Evolutionary conservation across 2,888 invertebrate species (phyloP), one percentile per base, ranked within the genome.

Genomic region (Coelinius sp.): DNA sequence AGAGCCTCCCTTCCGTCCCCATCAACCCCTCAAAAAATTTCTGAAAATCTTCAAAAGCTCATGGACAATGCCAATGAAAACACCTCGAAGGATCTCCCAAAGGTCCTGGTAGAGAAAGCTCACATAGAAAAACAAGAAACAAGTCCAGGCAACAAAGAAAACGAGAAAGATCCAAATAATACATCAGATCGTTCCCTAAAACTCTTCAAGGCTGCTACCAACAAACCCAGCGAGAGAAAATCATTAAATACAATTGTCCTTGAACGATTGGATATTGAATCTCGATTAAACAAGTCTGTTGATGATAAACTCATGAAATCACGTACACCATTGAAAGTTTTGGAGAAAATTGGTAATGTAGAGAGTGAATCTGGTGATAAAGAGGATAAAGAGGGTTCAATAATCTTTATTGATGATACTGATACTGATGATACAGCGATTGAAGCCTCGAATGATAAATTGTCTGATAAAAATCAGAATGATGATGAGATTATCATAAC

Each of bases 61-160:
- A 20, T 56, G 6, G 35, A 67, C 31, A 35, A 24, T 3, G 59
- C n/a, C 12, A 31, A 10, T 14, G 10, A 12, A 59, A 56, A 68
- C 12, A 17, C 49, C 46, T 25, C 27, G 12, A 24, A 56, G 12
- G 52, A 59, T 22, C 8, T 52, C 12, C 49, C 67, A 14, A 63
- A 67, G 35, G 59, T 59, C 20, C 59, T 59, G 6, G 35, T 59
- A 0, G 59, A 59, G 22, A 59, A 59, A 59, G 4, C 59, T 0
- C 31, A 35, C 4, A 2, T 24, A 0, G 41, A 66, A 8, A 7
- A 52, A 44, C 14, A 20, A 10, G 69, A 77, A 14, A 69, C 67
- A 68, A 73, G 27, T 71, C 69, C 75, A 1, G 71, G 74, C 0
- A 79, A 78, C 53, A 77, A 78, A 46, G 78, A 80, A 12, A 77